Conservation (phyloP, 1,140 invertebrate species). For the Ericerus pela region DNA sequence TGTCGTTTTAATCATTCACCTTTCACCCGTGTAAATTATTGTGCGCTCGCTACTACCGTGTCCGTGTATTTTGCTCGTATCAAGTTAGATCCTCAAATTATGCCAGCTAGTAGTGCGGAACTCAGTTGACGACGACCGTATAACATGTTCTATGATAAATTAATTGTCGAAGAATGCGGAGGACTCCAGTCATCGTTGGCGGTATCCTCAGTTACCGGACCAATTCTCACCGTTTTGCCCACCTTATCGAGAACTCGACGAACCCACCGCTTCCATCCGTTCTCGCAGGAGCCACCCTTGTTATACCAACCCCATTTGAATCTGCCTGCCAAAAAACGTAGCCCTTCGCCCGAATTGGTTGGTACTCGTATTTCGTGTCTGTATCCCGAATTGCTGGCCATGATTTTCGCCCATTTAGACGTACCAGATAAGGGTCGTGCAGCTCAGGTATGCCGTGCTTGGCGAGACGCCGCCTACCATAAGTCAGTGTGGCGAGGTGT, state of each 20-base stretch:
- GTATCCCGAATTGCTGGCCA: slow-evolving; percentile 80
- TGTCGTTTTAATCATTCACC: no score
- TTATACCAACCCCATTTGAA: slow-evolving; percentile 39
- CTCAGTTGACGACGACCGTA: no score
- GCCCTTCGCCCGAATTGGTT: slow-evolving; percentile 26
- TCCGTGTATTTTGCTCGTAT: no score
- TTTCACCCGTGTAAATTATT: no score
- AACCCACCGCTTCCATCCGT: not conserved
- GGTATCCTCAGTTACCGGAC: not conserved
- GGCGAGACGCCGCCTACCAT: slow-evolving; percentile 82
- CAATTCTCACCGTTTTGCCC: not conserved
- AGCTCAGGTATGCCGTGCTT: slow-evolving; percentile 75
- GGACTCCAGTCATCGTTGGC: not conserved
- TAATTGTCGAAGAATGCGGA: not conserved
- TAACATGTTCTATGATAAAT: slow-evolving; percentile 2
- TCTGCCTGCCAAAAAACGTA: slow-evolving; percentile 27
- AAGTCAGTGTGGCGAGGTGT: slow-evolving; percentile 85
- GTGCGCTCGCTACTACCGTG: no score
- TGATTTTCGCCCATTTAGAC: slow-evolving; percentile 80
- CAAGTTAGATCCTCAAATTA: no score
- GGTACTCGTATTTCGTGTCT: slow-evolving; percentile 67
- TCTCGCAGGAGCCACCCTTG: slow-evolving; percentile 37
- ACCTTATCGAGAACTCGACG: not conserved
- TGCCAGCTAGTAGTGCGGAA: no score
- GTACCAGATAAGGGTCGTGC: slow-evolving; percentile 71